A percentile compares a stretch with the other conserved stretches of the same genome.
Conservation (phyloP, 2,888 invertebrate genomes). For the Mimachlamys varia region DNA sequence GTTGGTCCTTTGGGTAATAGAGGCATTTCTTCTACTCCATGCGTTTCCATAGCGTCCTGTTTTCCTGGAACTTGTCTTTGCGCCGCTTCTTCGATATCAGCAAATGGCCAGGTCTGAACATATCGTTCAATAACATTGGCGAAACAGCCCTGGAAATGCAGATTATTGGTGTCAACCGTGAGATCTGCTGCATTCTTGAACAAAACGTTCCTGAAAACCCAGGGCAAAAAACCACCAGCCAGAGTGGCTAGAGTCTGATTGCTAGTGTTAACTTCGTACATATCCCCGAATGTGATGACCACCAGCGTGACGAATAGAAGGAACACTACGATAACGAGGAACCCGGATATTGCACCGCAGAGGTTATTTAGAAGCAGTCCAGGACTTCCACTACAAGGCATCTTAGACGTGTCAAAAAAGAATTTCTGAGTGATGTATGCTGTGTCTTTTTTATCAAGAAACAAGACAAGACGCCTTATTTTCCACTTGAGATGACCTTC, state of each 20-base stretch:
- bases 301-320: slow-evolving; percentile 61
- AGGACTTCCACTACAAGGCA: slow-evolving; percentile 59
- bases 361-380: slow-evolving; percentile 56
- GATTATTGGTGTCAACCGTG: slow-evolving; percentile 68
- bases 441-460: slow-evolving; percentile 56
- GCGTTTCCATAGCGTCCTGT: neutral
- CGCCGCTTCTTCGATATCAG: neutral
- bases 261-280: slow-evolving; percentile 59
- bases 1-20: neutral
- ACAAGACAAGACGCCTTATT: slow-evolving; percentile 51
- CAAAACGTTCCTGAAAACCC: slow-evolving; percentile 58
- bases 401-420: slow-evolving; percentile 59
- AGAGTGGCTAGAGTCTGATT: slow-evolving; percentile 60
- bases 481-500: slow-evolving; percentile 55
- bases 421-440: slow-evolving; percentile 57
- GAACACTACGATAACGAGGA: slow-evolving; percentile 56
- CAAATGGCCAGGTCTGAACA: neutral
- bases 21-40: neutral
- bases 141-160: slow-evolving; percentile 56
- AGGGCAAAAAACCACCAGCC: slow-evolving; percentile 63
- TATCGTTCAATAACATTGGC: neutral
- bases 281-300: slow-evolving; percentile 63
- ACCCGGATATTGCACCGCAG: slow-evolving; percentile 53
- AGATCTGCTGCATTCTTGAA: slow-evolving; percentile 61
- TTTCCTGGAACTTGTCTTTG: neutral